Conservation (phyloP, 2,113 vertebrate species). For the Eira barbara region DNA sequence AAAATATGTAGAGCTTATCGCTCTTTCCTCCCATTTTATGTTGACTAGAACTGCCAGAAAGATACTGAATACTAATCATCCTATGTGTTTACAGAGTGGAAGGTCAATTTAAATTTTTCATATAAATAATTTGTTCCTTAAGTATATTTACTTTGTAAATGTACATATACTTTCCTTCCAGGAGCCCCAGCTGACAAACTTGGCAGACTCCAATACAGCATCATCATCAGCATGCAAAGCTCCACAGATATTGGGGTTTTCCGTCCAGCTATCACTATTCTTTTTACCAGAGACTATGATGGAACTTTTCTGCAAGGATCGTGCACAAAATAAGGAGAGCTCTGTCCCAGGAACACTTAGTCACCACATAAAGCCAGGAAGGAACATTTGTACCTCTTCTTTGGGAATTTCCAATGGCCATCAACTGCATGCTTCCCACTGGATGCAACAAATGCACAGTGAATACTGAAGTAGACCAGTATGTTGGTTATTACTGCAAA, state of each 20-base stretch:
- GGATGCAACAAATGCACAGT: neutral
- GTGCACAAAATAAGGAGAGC: neutral
- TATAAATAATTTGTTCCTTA: neutral
- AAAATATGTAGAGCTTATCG: neutral
- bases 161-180: neutral
- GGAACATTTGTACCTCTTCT: neutral
- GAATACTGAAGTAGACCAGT: neutral
- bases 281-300: neutral
- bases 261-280: neutral
- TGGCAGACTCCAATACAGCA: neutral
- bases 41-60: neutral
- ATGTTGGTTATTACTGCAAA: neutral
- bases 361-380: neutral
- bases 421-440: neutral
- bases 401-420: neutral
- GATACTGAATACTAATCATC: neutral
- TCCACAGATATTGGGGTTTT: neutral
- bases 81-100: neutral
- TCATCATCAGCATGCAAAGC: neutral
- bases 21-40: neutral
- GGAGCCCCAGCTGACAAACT: neutral
- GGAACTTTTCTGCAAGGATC: neutral
- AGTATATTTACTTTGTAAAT: neutral
- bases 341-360: neutral
- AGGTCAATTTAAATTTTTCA: constrained; percentile 13